phyloP scores from a whole-genome alignment of 2,797 vertebrate genomes.

The Lepidocolaptes lacrymiger region DNA sequence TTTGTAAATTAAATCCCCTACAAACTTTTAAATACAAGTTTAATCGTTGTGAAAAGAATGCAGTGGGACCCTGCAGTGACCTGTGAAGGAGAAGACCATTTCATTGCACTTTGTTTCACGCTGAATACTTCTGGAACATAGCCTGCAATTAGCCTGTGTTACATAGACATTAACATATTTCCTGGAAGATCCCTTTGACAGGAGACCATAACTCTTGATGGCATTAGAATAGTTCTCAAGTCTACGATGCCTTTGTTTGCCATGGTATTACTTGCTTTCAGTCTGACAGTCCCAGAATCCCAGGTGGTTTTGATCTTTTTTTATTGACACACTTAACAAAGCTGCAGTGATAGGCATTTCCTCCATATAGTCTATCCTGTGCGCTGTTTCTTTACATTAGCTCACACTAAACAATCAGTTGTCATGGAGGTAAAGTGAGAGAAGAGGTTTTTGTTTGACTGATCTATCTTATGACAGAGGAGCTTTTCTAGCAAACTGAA shows the following conservation, averaged over 20 bases:
- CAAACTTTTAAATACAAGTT: constrained; percentile 10
- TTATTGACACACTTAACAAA: not conserved
- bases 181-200: constrained; percentile 9
- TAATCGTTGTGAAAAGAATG: constrained; percentile 29
- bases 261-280: not conserved
- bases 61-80: not conserved
- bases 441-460: not conserved
- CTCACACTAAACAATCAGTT: not conserved
- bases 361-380: not conserved
- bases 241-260: constrained; percentile 9
- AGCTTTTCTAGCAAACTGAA: not conserved
- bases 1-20: constrained; percentile 31
- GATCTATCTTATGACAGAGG: not conserved
- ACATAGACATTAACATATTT: not conserved
- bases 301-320: not conserved
- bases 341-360: not conserved
- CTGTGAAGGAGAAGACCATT: not conserved
- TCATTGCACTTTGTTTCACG: not conserved
- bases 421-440: not conserved
- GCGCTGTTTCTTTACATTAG: not conserved
- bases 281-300: not conserved
- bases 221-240: not conserved
- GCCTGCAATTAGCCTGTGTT: not conserved
- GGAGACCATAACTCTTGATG: not conserved
- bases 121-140: not conserved